phyloP scores from a whole-genome alignment of 1,140 invertebrate genomes.

The Zophobas morio region DNA sequence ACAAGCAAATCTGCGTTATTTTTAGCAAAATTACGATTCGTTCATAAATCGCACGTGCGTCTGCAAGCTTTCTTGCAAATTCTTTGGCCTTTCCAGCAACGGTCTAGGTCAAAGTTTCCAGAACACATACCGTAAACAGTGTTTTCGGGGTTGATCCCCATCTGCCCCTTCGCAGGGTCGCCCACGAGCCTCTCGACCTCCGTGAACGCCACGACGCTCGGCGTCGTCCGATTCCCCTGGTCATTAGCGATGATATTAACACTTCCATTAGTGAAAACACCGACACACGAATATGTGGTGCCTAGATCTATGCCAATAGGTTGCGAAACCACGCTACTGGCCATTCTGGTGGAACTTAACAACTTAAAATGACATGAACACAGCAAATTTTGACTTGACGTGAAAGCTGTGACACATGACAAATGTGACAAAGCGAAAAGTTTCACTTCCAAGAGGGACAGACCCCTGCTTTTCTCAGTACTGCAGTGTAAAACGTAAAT shows the following conservation, averaged over 20 bases:
- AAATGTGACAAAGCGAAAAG: slow-evolving; percentile 43
- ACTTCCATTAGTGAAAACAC: slow-evolving; percentile 86
- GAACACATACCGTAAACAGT: slow-evolving; percentile 76
- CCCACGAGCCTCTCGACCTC: slow-evolving; percentile 91
- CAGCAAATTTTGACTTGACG: slow-evolving; percentile 31
- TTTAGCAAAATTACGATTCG: too few species aligned
- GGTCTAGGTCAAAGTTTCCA: slow-evolving; percentile 19
- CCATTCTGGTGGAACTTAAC: slow-evolving; percentile 37
- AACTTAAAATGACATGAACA: slow-evolving; percentile 13
- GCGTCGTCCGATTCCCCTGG: slow-evolving; percentile 92
- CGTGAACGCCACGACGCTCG: slow-evolving; percentile 92
- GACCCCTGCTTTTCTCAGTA: slow-evolving; percentile 15
- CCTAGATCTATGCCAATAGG: slow-evolving; percentile 83
- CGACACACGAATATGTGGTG: slow-evolving; percentile 87
- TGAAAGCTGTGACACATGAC: slow-evolving; percentile 23
- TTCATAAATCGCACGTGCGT: too few species aligned
- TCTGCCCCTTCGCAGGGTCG: slow-evolving; percentile 86
- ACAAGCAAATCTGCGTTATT: too few species aligned
- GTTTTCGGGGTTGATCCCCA: slow-evolving; percentile 82
- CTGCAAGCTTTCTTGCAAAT: too few species aligned
- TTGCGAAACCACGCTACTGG: slow-evolving; percentile 30
- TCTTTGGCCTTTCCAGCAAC: too few species aligned
- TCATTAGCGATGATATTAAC: slow-evolving; percentile 95
- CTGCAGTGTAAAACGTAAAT: background rate
- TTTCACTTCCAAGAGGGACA: slow-evolving; percentile 13